Percentiles rank a stretch among this genome's conserved stretches.
Evolutionary conservation across 2,113 vertebrate genomes (phyloP).

Genomic region (Petroica traversi): DNA sequence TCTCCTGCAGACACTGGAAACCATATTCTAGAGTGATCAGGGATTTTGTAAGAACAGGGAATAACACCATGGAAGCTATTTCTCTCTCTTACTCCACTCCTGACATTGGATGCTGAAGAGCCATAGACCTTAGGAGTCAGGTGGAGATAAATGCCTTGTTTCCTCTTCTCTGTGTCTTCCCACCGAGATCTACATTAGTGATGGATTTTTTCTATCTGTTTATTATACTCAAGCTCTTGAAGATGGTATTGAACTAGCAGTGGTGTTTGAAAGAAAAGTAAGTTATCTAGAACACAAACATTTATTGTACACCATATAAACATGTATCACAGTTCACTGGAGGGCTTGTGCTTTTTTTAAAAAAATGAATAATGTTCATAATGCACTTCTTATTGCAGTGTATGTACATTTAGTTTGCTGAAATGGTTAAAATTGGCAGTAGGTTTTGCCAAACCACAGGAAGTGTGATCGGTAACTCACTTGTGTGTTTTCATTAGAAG

Average conservation of each 20-base stretch:
- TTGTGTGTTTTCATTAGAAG: neutral
- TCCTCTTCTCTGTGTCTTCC: neutral
- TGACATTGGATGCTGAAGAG: neutral
- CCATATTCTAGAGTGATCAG: neutral
- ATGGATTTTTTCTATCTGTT: neutral
- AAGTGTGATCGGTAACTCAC: neutral
- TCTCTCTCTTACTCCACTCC: neutral
- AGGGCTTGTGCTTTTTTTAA: neutral
- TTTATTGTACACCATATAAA: neutral
- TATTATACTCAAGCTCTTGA: neutral
- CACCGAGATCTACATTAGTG: neutral
- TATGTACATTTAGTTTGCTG: neutral
- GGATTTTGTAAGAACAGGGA: neutral
- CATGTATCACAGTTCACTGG: neutral
- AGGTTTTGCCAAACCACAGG: neutral
- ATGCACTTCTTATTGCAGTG: neutral
- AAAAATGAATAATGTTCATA: neutral
- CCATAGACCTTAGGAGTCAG: neutral
- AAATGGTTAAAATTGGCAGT: neutral
- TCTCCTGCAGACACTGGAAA: neutral
- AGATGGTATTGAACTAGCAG: neutral
- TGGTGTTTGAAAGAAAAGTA: neutral
- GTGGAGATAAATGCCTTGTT: neutral
- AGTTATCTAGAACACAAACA: neutral
- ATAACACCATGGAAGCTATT: neutral